These are phyloP conservation scores for Psephotus haematonotus DNA, from an alignment of 2,113 vertebrate genomes.

Conservation along the genomic window DNA sequence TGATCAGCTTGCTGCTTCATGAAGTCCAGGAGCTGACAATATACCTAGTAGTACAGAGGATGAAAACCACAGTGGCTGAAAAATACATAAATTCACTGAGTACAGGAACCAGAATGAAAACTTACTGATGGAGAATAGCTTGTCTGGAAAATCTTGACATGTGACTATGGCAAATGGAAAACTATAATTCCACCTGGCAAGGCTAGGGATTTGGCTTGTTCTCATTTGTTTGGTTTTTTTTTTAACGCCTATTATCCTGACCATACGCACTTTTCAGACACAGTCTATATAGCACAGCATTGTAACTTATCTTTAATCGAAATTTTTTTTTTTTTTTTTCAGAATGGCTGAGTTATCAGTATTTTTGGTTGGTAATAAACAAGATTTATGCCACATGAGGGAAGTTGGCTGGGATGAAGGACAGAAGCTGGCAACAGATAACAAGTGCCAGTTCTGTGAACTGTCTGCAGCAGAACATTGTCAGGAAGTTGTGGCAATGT, in stretches of 20 bases:
- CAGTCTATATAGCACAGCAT: background rate
- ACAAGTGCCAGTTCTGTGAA: slow-evolving; percentile 85
- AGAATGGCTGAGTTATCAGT: slow-evolving; percentile 77
- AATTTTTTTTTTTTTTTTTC: slow-evolving; percentile 22
- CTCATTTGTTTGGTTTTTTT: background rate
- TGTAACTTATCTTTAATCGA: background rate
- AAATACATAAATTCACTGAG: background rate
- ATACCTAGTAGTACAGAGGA: background rate
- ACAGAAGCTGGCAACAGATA: slow-evolving; percentile 79
- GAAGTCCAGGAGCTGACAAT: background rate
- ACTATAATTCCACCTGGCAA: background rate
- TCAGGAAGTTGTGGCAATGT: slow-evolving; percentile 85
- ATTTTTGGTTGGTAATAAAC: slow-evolving; percentile 89
- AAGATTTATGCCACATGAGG: slow-evolving; percentile 86
- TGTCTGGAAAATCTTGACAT: background rate
- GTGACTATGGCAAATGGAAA: background rate
- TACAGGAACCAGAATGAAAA: background rate
- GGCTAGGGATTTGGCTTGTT: background rate
- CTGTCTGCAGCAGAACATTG: slow-evolving; percentile 87
- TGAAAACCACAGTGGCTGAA: background rate
- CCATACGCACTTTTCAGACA: background rate
- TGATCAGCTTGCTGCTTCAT: background rate
- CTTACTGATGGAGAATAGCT: background rate
- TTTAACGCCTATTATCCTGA: background rate
- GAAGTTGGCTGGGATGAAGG: slow-evolving; percentile 85